phyloP scores from a whole-genome alignment of 2,113 vertebrate species.

The Charadrius vociferus region DNA sequence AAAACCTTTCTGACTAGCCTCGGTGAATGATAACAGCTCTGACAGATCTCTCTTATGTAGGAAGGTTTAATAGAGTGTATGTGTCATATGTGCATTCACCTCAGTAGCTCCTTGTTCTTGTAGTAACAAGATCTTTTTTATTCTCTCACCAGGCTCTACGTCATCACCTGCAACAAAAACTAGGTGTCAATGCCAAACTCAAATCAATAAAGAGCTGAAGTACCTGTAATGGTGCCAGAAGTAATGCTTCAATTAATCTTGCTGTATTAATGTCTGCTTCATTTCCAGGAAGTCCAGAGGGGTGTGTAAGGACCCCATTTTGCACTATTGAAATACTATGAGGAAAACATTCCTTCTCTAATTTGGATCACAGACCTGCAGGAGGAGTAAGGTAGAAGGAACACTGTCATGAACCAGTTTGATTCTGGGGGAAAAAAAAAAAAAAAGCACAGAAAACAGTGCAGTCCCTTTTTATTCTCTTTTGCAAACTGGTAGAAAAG shows the following conservation, averaged over 20 bases:
- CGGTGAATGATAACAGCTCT: background rate
- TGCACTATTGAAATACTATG: background rate
- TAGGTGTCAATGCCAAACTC: constrained; percentile 4
- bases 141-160: background rate
- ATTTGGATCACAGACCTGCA: background rate
- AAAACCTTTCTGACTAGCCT: background rate
- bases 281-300: constrained; percentile 57
- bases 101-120: background rate
- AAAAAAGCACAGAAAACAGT: background rate
- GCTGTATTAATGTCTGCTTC: background rate
- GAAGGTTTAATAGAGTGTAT: background rate
- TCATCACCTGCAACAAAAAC: background rate
- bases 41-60: background rate
- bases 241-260: constrained; percentile 36
- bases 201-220: constrained; percentile 29
- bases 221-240: constrained; percentile 16
- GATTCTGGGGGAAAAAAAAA: background rate
- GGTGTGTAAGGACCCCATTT: background rate
- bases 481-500: background rate
- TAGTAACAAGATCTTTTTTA: background rate
- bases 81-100: background rate
- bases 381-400: background rate
- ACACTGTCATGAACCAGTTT: background rate
- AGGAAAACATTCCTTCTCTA: background rate
- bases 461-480: background rate